Percentiles rank a stretch among this genome's conserved stretches.
Evolutionary conservation across 2,888 invertebrate species (phyloP).

Genomic region (Meteorus colon): DNA sequence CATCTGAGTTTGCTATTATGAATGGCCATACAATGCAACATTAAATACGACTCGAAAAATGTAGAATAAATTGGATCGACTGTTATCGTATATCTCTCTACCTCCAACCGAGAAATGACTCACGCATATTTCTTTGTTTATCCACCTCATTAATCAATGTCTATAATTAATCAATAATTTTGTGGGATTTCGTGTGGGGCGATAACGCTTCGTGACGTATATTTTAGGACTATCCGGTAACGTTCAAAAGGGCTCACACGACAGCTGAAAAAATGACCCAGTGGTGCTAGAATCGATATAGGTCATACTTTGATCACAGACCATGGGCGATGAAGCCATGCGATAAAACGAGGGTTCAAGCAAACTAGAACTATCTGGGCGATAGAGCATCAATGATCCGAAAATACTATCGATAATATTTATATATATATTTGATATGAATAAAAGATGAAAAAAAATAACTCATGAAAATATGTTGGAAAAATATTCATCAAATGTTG

Average conservation of each 20-base stretch:
- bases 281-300: constrained; percentile 18
- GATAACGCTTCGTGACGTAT: background rate
- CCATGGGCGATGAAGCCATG: constrained; percentile 17
- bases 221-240: constrained; percentile 11
- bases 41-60: background rate
- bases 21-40: background rate
- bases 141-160: constrained; percentile 31
- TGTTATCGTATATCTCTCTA: background rate
- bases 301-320: constrained; percentile 26
- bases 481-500: background rate
- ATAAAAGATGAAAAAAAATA: background rate
- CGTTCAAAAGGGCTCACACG: background rate
- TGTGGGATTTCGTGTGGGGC: constrained; percentile 3
- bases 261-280: background rate
- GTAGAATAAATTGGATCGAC: background rate
- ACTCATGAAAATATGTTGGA: background rate
- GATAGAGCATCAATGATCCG: constrained; percentile 3
- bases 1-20: background rate
- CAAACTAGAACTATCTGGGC: constrained; percentile 18
- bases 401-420: background rate
- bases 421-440: background rate
- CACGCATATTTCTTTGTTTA: background rate
- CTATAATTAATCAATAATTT: constrained; percentile 33
- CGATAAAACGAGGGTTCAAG: background rate
- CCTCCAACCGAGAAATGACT: background rate